These are phyloP conservation scores for Lophius piscatorius DNA, from an alignment of 2,113 vertebrate genomes.

Conservation along the genomic window DNA sequence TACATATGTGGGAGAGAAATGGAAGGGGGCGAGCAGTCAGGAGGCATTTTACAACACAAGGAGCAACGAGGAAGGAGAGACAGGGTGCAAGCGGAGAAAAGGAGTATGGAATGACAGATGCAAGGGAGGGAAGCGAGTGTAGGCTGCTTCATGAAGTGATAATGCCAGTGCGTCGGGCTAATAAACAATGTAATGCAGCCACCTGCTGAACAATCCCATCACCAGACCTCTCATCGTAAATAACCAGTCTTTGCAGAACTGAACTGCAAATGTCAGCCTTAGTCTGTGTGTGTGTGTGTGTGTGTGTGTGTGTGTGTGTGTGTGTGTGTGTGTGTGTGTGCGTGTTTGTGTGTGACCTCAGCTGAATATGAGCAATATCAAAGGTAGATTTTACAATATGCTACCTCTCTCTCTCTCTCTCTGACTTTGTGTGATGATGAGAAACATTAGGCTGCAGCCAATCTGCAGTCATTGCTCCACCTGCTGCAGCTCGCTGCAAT, in stretches of 20 bases:
- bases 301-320: slow-evolving; percentile 21
- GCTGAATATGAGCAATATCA: slow-evolving; percentile 58
- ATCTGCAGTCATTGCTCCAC: slow-evolving; percentile 76
- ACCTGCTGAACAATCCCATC: slow-evolving; percentile 68
- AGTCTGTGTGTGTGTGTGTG: slow-evolving; percentile 35
- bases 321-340: not conserved
- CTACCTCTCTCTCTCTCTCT: slow-evolving; percentile 32
- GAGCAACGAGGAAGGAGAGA: slow-evolving; percentile 39
- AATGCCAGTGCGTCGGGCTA: slow-evolving; percentile 60
- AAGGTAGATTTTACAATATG: slow-evolving; percentile 61
- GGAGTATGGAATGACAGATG: slow-evolving; percentile 31
- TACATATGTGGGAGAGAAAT: slow-evolving; percentile 53
- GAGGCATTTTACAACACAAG: slow-evolving; percentile 53
- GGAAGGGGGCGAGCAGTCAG: slow-evolving; percentile 50
- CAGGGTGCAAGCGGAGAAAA: slow-evolving; percentile 39
- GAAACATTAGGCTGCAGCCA: slow-evolving; percentile 68
- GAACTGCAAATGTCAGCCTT: slow-evolving; percentile 70
- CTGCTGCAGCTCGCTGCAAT: slow-evolving; percentile 59
- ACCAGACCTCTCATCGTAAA: slow-evolving; percentile 65
- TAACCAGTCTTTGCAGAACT: slow-evolving; percentile 68
- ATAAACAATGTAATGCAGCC: slow-evolving; percentile 72
- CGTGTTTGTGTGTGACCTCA: slow-evolving; percentile 42
- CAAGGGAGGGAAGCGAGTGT: not conserved
- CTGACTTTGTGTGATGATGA: slow-evolving; percentile 53
- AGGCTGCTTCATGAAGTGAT: slow-evolving; percentile 57